A percentile compares a stretch with the other conserved stretches of the same genome.
These are phyloP conservation scores for Acanthacorydalis orientalis DNA, from an alignment of 2,888 invertebrate species.

Conservation along the genomic window DNA sequence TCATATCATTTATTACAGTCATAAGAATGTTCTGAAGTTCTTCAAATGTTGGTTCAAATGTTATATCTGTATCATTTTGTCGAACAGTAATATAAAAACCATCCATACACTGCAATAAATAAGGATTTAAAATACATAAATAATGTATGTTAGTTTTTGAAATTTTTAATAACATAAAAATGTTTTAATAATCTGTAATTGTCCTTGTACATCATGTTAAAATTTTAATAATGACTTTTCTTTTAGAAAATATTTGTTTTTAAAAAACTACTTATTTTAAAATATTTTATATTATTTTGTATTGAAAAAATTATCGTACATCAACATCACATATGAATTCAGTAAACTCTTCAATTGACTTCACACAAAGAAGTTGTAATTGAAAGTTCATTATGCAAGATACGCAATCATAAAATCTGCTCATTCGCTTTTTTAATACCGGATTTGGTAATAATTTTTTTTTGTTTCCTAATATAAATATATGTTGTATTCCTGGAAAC, in stretches of 20 bases:
- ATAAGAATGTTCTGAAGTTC: conserved; percentile 55
- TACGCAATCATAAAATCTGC: conserved; percentile 70
- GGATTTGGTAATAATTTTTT: conserved; percentile 51
- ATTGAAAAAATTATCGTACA: conserved; percentile 30
- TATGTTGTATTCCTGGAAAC: conserved; percentile 42
- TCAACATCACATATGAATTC: conserved; percentile 59
- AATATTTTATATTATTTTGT: background rate
- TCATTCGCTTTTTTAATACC: conserved; percentile 43
- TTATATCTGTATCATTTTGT: conserved; percentile 40
- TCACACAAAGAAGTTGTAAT: conserved; percentile 62
- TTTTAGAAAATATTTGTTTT: too few relatives aligned
- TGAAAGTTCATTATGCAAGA: conserved; percentile 79
- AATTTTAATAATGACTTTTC: too few relatives aligned
- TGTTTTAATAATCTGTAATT: too few relatives aligned
- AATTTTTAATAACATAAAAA: too few relatives aligned
- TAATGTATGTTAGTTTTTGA: conserved; percentile 16
- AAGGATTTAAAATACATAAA: background rate
- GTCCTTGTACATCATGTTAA: too few relatives aligned
- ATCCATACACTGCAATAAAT: background rate
- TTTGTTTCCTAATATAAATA: conserved; percentile 48
- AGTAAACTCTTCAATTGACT: conserved; percentile 63
- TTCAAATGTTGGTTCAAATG: conserved; percentile 59
- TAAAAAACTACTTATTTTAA: too few relatives aligned
- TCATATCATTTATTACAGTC: conserved; percentile 54
- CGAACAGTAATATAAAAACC: conserved; percentile 29